These are phyloP conservation scores for Apodemus agrarius DNA, from an alignment of 2,797 vertebrate species.

Conservation along the genomic window DNA sequence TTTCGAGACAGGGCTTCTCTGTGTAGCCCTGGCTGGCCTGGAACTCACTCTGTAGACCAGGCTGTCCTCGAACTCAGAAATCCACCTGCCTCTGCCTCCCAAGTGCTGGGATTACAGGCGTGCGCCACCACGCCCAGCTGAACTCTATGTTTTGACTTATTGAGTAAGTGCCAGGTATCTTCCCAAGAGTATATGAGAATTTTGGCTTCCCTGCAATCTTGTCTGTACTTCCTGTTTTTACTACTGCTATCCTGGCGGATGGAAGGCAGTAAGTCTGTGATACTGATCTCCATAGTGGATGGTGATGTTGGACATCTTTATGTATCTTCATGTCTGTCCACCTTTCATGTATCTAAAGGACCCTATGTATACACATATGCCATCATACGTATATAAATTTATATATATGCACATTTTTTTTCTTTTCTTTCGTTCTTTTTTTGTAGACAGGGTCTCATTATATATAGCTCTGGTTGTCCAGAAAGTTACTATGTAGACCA, in stretches of 20 bases:
- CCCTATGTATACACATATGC: background rate
- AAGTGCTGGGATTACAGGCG: too few species aligned
- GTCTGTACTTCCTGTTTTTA: background rate
- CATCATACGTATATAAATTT: background rate
- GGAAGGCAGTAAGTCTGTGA: background rate
- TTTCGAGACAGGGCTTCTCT: too few species aligned
- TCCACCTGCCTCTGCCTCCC: too few species aligned
- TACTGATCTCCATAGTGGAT: slow-evolving; percentile 3
- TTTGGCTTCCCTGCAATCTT: slow-evolving; percentile 1
- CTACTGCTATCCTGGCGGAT: background rate
- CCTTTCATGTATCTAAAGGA: slow-evolving; percentile 16
- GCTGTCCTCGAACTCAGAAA: too few species aligned
- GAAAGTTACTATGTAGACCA: background rate
- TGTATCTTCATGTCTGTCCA: background rate
- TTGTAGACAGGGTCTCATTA: background rate
- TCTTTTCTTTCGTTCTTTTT: background rate
- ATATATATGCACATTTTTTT: background rate
- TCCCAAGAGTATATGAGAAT: background rate
- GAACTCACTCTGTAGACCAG: too few species aligned
- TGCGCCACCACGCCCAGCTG: too few species aligned
- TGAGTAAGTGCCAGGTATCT: background rate
- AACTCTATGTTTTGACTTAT: slow-evolving; percentile 7
- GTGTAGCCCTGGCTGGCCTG: too few species aligned
- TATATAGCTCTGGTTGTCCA: background rate
- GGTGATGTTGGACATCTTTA: background rate